Conservation (phyloP, 2,888 invertebrate species). For the Steromphala cineraria region DNA sequence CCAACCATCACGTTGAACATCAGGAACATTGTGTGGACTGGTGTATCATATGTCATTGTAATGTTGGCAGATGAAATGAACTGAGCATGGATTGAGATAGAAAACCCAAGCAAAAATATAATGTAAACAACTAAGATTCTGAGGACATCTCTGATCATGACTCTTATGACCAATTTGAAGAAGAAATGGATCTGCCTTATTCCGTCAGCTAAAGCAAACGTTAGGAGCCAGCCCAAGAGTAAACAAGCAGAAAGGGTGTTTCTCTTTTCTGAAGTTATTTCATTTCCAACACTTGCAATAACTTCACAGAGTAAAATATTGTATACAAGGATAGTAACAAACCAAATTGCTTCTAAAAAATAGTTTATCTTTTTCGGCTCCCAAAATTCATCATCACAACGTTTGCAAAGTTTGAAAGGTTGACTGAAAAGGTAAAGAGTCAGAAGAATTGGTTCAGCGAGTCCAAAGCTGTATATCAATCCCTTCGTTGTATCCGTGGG, state of each 20-base stretch:
- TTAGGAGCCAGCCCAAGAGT: conserved; percentile 66
- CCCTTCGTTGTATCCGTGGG: conserved; percentile 19
- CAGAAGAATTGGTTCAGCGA: background rate
- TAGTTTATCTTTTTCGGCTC: too few species aligned
- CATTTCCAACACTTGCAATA: conserved; percentile 46
- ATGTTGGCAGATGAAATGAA: background rate
- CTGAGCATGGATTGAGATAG: background rate
- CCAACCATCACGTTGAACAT: background rate
- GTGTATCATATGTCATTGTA: background rate
- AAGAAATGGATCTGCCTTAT: conserved; percentile 66
- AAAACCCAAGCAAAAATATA: background rate
- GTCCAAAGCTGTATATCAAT: conserved; percentile 15
- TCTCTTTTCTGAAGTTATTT: conserved; percentile 46
- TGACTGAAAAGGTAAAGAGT: background rate
- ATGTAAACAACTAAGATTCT: background rate
- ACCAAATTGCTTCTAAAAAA: background rate
- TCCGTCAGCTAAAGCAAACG: conserved; percentile 66
- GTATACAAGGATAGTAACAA: conserved; percentile 44
- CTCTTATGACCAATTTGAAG: conserved; percentile 65
- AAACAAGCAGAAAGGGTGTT: conserved; percentile 61
- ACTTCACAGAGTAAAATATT: conserved; percentile 50
- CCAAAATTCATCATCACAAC: too few species aligned
- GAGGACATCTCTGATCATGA: conserved; percentile 22
- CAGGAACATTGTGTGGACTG: background rate
- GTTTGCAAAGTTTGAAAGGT: too few species aligned